Conservation (phyloP, 2,797 vertebrate genomes). For the Chaenodraco wilsoni region DNA sequence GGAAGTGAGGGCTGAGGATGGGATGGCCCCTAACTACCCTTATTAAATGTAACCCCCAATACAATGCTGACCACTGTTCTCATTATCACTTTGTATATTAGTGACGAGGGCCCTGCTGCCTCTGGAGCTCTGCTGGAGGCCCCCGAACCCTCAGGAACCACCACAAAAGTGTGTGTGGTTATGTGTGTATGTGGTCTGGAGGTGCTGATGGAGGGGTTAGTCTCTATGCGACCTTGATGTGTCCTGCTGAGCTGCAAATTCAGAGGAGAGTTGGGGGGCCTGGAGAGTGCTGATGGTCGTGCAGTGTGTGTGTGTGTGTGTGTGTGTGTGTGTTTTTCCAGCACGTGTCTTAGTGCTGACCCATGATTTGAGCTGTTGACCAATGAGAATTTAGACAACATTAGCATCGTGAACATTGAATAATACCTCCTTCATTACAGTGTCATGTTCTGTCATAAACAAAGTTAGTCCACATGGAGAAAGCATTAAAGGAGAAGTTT, state of each 20-base stretch:
- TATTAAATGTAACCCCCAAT: conserved; percentile 48
- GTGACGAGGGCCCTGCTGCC: conserved; percentile 4
- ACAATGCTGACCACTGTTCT: conserved; percentile 47
- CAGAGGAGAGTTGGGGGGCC: conserved; percentile 50
- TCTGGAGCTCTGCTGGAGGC: conserved; percentile 29
- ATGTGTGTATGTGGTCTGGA: conserved; percentile 34
- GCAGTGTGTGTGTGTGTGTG: conserved; percentile 18
- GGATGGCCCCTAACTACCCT: conserved; percentile 52
- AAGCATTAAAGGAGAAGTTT: neutral
- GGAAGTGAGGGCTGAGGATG: conserved; percentile 51
- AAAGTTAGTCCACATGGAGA: neutral
- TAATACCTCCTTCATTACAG: neutral
- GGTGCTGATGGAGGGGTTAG: conserved; percentile 75
- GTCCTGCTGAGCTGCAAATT: conserved; percentile 76
- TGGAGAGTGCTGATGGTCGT: conserved; percentile 44
- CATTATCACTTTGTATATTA: conserved; percentile 59
- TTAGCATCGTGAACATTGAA: conserved; percentile 4
- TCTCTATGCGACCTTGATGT: conserved; percentile 70
- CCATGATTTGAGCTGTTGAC: conserved; percentile 22
- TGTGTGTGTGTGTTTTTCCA: conserved; percentile 21
- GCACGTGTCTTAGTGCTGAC: conserved; percentile 22
- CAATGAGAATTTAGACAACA: conserved; percentile 9
- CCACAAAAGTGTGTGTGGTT: conserved; percentile 20
- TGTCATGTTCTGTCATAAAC: neutral
- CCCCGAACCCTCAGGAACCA: conserved; percentile 3